Evolutionary conservation across 2,113 vertebrate species (phyloP), one percentile per base, ranked within the genome.

Genomic region (Aegithalos caudatus): DNA sequence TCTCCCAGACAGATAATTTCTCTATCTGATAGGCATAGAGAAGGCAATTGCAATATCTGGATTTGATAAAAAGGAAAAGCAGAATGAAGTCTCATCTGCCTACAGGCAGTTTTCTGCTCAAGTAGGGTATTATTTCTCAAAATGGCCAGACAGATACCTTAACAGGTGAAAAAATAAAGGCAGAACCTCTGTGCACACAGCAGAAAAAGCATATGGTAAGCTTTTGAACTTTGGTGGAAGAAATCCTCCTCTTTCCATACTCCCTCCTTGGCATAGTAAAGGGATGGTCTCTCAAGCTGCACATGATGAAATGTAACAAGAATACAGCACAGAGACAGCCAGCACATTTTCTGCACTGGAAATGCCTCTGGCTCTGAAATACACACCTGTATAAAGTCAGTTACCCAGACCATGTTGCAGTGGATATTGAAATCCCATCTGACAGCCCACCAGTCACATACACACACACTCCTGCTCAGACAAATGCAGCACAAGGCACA

Each of bases 291-390:
- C 66, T 78, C 24, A 27, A 45, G 69, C 35, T 24, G 29, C 78
- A 78, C 13, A 28, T 1, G 53, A 51, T 51, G 44, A 86, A 50
- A 89, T 27, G 50, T 31, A 82, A 70, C 80, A 73, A 56, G 31
- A 78, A 35, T 27, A 31, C 64, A 81, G 20, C n/a, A 20, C 57
- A 95, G 54, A 92, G 93, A 88, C 69, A 96, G 71, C 57, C 88
- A 78, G 89, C 82, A 91, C 82, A 76, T 86, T 76, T 42, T 14
- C 62, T 92, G 64, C 51, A 40, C 5, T 86, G 74, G 57, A 92
- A 92, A 35, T 48, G 86, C 90, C 66, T 60, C 88, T 80, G 83
- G 87, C 92, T 97, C 79, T 53, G 74, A 69, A 94, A 90, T 11
- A 19, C 33, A 66, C 54, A 89, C 76, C 70, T 96, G 50, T 35